Evolutionary conservation across 2,888 invertebrate species (phyloP), one percentile per base, ranked within the genome.

Genomic region (Actias luna): DNA sequence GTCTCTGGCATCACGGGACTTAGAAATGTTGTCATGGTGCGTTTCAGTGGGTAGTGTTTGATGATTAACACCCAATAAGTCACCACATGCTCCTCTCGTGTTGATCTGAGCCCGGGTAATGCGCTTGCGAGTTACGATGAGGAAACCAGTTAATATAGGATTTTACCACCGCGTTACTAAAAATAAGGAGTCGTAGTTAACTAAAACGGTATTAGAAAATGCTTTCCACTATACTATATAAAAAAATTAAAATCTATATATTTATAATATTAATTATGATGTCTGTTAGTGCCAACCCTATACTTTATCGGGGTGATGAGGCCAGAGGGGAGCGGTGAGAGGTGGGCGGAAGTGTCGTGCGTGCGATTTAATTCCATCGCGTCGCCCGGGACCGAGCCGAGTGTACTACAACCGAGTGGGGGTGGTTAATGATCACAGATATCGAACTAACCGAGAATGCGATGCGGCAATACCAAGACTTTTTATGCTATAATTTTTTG

Each of bases 291-390:
- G 60, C 46, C 63, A 69, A 33, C 70, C 72, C 68, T 70, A 74
- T 66, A 65, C 68, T 67, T 67, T 71, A 75, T 74, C 73, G 68
- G 65, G 64, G 72, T 66, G 69, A 69, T 69, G 68, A 71, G 69
- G 64, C 68, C 68, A 67, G 67, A 67, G 69, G 67, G 62, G 62
- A 65, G 68, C 58, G 65, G 69, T 61, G 70, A 64, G 58, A 33
- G 14, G 75, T 75, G 82, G 83, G 81, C 78, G 87, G 88, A 85
- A 86, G 89, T 88, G 89, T 86, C 86, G 89, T 90, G 90, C 91
- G 90, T 90, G 88, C 91, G 88, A 91, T 91, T 91, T 91, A 91
- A 92, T 92, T 92, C 89, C 88, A 91, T 92, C 89, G 89, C 88
- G 86, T 80, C 82, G 84, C 82, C 83, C 85, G 84, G 82, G 83